These are phyloP conservation scores for Pelochelys cantorii DNA, from an alignment of 2,797 vertebrate genomes.

Conservation along the genomic window DNA sequence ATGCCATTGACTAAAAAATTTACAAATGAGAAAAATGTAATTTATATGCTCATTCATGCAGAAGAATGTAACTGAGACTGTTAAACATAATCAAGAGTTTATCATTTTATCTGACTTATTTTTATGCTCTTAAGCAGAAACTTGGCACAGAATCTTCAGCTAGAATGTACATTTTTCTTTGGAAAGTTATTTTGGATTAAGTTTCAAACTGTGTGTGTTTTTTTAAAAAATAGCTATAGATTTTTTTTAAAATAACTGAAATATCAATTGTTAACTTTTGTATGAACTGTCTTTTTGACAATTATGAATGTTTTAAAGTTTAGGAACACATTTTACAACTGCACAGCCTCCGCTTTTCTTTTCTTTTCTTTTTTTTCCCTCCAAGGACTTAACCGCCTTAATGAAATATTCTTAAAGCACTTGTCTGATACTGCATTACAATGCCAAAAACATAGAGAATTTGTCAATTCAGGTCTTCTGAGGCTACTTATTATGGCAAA, in stretches of 20 bases:
- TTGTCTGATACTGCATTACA: neutral
- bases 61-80: neutral
- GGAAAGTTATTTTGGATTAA: neutral
- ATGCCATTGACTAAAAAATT: neutral
- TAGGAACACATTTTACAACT: neutral
- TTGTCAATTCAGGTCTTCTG: neutral
- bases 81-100: neutral
- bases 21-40: neutral
- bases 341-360: neutral
- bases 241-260: neutral
- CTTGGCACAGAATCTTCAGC: neutral
- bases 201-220: neutral
- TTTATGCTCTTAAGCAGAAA: neutral
- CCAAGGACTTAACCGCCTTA: neutral
- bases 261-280: neutral
- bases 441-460: neutral
- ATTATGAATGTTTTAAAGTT: neutral
- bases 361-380: neutral
- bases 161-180: neutral
- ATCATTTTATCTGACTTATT: neutral
- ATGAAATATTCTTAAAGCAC: neutral
- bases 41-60: neutral
- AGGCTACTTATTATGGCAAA: neutral
- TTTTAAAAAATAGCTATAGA: neutral
- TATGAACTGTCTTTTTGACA: neutral